These are phyloP conservation scores for Synergus laeviventris DNA, from an alignment of 2,888 invertebrate genomes.

Conservation along the genomic window DNA sequence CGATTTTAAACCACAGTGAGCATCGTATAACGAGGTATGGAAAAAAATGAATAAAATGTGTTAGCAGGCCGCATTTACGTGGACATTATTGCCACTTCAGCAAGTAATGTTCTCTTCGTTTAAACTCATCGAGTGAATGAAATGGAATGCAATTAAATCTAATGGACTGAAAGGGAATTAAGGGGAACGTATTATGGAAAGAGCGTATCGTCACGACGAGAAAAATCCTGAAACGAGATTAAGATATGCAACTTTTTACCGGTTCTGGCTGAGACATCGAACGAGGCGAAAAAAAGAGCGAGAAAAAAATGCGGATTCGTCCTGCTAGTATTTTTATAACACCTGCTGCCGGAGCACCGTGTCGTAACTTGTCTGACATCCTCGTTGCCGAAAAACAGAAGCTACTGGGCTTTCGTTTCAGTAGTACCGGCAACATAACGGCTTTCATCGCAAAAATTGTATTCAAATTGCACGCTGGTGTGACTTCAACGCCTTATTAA, in stretches of 20 bases:
- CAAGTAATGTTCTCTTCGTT: constrained; percentile 35
- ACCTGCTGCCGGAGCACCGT: constrained; percentile 53
- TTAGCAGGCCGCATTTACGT: not conserved
- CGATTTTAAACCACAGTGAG: not conserved
- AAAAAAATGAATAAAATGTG: constrained; percentile 19
- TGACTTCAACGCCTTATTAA: constrained; percentile 61
- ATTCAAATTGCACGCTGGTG: constrained; percentile 57
- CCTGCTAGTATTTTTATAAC: constrained; percentile 48
- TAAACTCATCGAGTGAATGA: constrained; percentile 32
- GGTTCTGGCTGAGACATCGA: constrained; percentile 8
- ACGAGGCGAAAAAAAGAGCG: constrained; percentile 8
- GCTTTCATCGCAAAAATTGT: constrained; percentile 57
- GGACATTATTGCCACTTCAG: constrained; percentile 28
- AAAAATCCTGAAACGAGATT: constrained; percentile 26
- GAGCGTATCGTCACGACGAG: constrained; percentile 6
- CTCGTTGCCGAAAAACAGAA: constrained; percentile 69
- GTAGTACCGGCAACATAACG: constrained; percentile 64
- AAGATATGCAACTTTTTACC: constrained; percentile 16
- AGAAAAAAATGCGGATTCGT: constrained; percentile 5
- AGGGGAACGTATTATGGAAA: constrained; percentile 27
- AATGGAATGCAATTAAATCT: constrained; percentile 32
- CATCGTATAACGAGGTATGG: not conserved
- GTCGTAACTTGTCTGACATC: constrained; percentile 64
- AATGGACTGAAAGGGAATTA: constrained; percentile 27
- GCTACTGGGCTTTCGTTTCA: constrained; percentile 56